phyloP scores from a whole-genome alignment of 2,113 vertebrate genomes.

The Sigmodon hispidus region DNA sequence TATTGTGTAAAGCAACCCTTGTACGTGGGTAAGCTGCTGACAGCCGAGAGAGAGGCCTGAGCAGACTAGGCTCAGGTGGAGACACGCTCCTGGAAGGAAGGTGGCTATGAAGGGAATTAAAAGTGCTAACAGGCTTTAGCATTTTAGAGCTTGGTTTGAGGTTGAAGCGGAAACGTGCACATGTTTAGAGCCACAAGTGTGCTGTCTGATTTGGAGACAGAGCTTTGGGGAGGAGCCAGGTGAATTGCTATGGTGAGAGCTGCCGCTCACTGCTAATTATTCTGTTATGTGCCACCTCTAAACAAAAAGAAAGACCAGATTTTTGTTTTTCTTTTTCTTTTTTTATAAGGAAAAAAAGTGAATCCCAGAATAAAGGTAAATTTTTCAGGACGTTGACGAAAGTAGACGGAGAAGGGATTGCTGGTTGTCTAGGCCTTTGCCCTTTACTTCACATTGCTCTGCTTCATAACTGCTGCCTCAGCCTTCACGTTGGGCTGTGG shows the following conservation, averaged over 20 bases:
- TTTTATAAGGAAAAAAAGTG: slow-evolving; percentile 34
- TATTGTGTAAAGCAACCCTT: neutral
- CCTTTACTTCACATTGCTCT: neutral
- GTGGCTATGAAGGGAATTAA: neutral
- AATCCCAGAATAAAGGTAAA: neutral
- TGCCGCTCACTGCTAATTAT: neutral
- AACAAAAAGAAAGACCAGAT: neutral
- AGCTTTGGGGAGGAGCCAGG: neutral
- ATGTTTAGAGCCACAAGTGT: neutral
- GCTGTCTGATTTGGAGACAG: neutral
- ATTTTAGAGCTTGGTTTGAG: neutral
- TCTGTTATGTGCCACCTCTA: neutral
- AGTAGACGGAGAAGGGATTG: neutral
- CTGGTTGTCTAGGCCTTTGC: neutral
- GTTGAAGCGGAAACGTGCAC: neutral
- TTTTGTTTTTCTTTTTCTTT: neutral
- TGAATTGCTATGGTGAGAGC: neutral
- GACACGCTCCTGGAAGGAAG: neutral
- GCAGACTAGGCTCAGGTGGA: neutral
- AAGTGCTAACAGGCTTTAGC: neutral
- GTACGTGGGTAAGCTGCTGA: neutral
- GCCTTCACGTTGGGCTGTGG: neutral
- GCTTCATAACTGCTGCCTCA: neutral
- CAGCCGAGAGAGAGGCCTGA: slow-evolving; percentile 26
- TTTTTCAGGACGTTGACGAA: slow-evolving; percentile 9